A percentile compares a stretch with the other conserved stretches of the same genome.
These are phyloP conservation scores for Ciconia nigra DNA, from an alignment of 2,797 vertebrate species.

Conservation along the genomic window DNA sequence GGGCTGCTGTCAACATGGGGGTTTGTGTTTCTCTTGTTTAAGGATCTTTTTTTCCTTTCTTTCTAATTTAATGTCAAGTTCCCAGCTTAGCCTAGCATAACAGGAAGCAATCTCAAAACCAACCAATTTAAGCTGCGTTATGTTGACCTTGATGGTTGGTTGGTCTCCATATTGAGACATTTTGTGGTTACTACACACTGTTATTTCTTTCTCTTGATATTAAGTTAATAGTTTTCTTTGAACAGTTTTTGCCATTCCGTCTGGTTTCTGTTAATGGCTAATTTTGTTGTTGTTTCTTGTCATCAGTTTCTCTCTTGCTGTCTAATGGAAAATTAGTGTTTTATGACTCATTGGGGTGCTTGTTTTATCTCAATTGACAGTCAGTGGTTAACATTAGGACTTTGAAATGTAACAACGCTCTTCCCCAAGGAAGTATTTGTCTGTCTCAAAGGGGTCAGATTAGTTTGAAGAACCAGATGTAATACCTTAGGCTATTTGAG, in stretches of 20 bases:
- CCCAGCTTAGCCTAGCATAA: not conserved
- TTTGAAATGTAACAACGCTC: not conserved
- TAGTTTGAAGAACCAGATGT: slow-evolving; percentile 24
- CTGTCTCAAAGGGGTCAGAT: not conserved
- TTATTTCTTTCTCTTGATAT: not conserved
- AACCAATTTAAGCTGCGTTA: not conserved
- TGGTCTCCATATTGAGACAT: not conserved
- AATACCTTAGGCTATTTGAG: slow-evolving; percentile 9
- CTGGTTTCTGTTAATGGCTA: not conserved
- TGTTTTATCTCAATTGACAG: not conserved
- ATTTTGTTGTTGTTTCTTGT: slow-evolving; percentile 23
- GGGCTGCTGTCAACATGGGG: not conserved
- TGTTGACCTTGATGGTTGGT: not conserved
- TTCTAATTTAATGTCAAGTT: not conserved
- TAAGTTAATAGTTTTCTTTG: slow-evolving; percentile 1
- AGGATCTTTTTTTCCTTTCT: not conserved
- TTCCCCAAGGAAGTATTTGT: not conserved
- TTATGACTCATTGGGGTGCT: not conserved
- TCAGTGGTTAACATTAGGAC: not conserved
- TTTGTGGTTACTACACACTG: not conserved
- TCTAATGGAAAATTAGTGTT: slow-evolving; percentile 7
- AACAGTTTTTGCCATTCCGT: not conserved
- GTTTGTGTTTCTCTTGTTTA: not conserved
- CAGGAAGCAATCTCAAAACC: not conserved
- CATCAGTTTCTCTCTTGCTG: not conserved